A percentile compares a stretch with the other conserved stretches of the same genome.
These are phyloP conservation scores for Exocentrus adspersus DNA, from an alignment of 2,888 invertebrate species.

Conservation along the genomic window DNA sequence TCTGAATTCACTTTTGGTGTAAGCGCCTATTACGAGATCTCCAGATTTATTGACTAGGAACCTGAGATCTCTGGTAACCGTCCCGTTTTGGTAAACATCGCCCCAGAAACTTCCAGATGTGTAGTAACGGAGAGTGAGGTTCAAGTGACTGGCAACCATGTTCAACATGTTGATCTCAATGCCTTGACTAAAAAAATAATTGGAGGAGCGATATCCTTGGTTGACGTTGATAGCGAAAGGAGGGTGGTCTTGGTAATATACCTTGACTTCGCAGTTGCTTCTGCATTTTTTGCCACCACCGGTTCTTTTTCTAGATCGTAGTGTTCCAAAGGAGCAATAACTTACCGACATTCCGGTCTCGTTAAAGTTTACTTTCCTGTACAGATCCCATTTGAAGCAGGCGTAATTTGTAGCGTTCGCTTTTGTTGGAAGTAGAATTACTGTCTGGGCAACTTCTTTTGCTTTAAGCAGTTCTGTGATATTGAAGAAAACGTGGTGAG, in stretches of 20 bases:
- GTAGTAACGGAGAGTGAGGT: neutral
- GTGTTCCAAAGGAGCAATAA: constrained; percentile 24
- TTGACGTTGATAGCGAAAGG: constrained; percentile 9
- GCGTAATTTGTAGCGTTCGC: constrained; percentile 7
- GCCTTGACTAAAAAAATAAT: constrained; percentile 5
- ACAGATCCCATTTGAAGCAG: constrained; percentile 26
- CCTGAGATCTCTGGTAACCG: neutral
- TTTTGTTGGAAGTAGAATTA: constrained; percentile 21
- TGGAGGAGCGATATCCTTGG: neutral
- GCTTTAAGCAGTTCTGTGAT: constrained; percentile 13
- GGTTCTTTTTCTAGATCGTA: constrained; percentile 14
- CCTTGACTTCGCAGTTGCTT: constrained; percentile 23
- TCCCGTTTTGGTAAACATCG: constrained; percentile 3
- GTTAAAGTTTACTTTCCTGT: neutral
- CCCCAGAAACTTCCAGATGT: neutral
- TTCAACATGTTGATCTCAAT: constrained; percentile 14
- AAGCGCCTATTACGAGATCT: constrained; percentile 33
- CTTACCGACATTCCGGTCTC: neutral
- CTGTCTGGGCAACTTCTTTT: constrained; percentile 21
- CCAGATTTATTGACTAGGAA: constrained; percentile 21
- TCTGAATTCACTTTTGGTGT: constrained; percentile 7
- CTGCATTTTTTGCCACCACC: constrained; percentile 15
- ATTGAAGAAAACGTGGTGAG: neutral
- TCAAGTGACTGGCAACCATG: constrained; percentile 4
- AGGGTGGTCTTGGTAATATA: constrained; percentile 14